These are phyloP conservation scores for Monoplex corrugatus DNA, from an alignment of 2,888 invertebrate genomes.

Conservation along the genomic window DNA sequence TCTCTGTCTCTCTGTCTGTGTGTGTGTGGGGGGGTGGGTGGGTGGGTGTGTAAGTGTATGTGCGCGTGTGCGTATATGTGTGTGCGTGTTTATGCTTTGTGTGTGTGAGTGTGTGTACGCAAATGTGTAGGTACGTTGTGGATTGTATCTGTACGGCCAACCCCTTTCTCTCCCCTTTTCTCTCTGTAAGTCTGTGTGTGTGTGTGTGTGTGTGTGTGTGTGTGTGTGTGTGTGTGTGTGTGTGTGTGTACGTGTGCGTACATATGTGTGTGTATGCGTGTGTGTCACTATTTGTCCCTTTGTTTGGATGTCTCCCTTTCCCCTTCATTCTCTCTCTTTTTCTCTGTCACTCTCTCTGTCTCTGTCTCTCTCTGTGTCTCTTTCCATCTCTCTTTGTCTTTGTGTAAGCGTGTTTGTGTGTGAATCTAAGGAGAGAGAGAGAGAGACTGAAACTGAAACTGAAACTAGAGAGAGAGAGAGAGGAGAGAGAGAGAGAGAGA, in stretches of 20 bases:
- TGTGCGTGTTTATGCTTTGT: too few relatives aligned
- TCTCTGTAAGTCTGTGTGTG: neutral
- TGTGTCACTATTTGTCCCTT: neutral
- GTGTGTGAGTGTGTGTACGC: too few relatives aligned
- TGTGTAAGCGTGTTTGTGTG: too few relatives aligned
- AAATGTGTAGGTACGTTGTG: too few relatives aligned
- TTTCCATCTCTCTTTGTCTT: neutral
- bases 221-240: constrained; percentile 1
- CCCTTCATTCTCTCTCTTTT: neutral
- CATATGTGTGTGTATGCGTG: neutral
- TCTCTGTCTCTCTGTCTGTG: constrained; percentile 23
- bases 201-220: neutral
- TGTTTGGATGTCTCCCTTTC: neutral
- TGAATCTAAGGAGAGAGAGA: too few relatives aligned
- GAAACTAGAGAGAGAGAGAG: too few relatives aligned
- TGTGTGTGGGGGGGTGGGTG: constrained; percentile 28
- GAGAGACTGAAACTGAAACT: too few relatives aligned
- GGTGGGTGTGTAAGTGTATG: neutral
- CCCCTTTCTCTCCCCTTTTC: neutral
- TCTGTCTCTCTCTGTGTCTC: neutral
- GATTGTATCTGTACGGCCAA: too few relatives aligned
- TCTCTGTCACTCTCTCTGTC: neutral
- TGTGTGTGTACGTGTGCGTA: neutral
- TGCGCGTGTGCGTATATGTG: neutral
- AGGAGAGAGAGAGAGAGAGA: too few relatives aligned